Evolutionary conservation across 2,113 vertebrate genomes (phyloP).

Genomic region (Willisornis vidua): DNA sequence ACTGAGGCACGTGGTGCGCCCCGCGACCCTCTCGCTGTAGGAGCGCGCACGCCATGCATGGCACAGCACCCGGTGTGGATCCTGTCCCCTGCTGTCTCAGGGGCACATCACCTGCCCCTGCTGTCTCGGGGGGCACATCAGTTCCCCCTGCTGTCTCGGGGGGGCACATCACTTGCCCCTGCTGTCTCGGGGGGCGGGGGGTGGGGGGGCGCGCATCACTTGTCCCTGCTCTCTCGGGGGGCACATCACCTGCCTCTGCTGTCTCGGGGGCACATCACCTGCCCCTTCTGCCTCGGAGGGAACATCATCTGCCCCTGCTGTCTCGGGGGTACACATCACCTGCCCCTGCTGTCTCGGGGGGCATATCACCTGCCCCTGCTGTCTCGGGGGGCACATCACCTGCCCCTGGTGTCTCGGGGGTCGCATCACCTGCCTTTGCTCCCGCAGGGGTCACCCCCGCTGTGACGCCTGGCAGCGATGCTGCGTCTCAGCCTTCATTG

Average conservation of each 20-base stretch:
- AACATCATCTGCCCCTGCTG: not conserved
- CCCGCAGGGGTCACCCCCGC: not conserved
- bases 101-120: too few species aligned
- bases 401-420: not conserved
- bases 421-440: not conserved
- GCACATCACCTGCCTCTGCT: not conserved
- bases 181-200: too few species aligned
- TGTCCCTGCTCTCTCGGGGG: too few species aligned
- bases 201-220: too few species aligned
- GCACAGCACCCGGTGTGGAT: accelerated
- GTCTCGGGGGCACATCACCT: not conserved
- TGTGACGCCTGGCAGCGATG: not conserved
- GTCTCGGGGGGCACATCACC: too few species aligned
- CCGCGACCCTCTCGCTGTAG: not conserved
- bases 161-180: too few species aligned
- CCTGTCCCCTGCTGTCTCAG: not conserved
- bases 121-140: not conserved
- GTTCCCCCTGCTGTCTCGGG: not conserved
- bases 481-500: not conserved
- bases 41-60: accelerated
- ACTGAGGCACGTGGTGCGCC: not conserved
- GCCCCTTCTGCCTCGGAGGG: too few species aligned
- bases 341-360: not conserved
- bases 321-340: too few species aligned
- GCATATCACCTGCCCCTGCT: not conserved